Evolutionary conservation across 2,797 vertebrate genomes (phyloP).

Genomic region (Argya squamiceps): DNA sequence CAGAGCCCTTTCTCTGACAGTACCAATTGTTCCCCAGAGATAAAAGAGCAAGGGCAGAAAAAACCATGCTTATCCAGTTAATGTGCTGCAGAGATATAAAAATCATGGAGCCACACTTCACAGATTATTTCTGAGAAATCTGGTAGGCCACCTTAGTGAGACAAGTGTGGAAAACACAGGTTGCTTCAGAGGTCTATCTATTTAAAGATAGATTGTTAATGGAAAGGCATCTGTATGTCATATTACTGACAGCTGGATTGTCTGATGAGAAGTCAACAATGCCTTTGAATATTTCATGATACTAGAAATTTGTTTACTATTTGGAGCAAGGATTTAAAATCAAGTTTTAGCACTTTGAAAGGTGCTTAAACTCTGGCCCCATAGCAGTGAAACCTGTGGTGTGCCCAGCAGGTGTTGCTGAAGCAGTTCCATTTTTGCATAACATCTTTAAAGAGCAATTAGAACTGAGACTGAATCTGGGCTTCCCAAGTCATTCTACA

Average conservation of each 20-base stretch:
- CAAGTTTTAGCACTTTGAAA: background rate
- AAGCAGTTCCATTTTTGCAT: background rate
- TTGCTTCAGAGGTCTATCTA: background rate
- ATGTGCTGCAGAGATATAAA: background rate
- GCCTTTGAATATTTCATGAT: background rate
- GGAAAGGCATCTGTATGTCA: background rate
- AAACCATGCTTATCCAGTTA: background rate
- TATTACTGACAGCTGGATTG: background rate
- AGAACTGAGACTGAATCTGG: background rate
- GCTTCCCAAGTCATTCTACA: background rate
- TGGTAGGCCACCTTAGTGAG: background rate
- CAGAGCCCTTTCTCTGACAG: background rate
- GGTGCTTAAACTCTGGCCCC: background rate
- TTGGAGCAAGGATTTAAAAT: background rate
- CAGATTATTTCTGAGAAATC: background rate
- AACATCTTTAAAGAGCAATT: background rate
- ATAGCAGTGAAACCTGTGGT: background rate
- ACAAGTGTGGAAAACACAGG: background rate
- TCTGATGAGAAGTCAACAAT: background rate
- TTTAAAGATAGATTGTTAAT: background rate
- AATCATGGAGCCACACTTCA: background rate
- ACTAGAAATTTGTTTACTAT: background rate
- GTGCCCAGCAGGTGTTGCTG: background rate
- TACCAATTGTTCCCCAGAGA: background rate
- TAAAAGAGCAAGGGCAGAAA: background rate